Evolutionary conservation across 1,140 invertebrate species (phyloP), one percentile per base, ranked within the genome.

Genomic region (Achroia grisella): DNA sequence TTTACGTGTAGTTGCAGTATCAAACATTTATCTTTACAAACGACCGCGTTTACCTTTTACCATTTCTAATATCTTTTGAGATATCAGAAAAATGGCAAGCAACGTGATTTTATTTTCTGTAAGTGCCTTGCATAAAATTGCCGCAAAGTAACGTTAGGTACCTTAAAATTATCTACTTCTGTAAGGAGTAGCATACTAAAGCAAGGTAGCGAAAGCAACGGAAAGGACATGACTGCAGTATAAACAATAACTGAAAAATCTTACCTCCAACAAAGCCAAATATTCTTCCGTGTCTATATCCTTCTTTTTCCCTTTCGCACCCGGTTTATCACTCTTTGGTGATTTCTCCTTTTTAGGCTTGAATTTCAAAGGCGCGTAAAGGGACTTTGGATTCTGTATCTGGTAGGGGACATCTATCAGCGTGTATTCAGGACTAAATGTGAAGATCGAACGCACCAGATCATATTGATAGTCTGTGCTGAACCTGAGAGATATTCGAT

Each of bases 401-500:
- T 67, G 63, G 31, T 69, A 64, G 0, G 80, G 74, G 0, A 62
- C 44, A 32, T 81, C 76, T 6, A 79, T 71, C 1, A 62, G 36
- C 0, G 17, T 15, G 34, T 84, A 79, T 2, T 77, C 77, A 0
- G 80, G 77, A 0, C 60, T 56, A 32, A 65, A 72, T 0, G 76
- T 77, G 51, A 82, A 81, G 0, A 84, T 49, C 1, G 75, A 75
- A 2, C 80, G 60, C 1, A 84, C 62, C 9, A 84, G 32, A 11
- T 80, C 48, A 53, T 69, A 84, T 31, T 84, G 77, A 49, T 73
- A 84, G 34, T 84, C 80, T 27, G 75, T 70, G 31, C 77, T 77
- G 49, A 84, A 80, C 36, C 80, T 84, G 46, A 11, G 44, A 60
- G 8, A 17, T 2, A 10, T 15, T 14, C 4, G 34, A 15, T 1